Percentiles rank a stretch among this genome's conserved stretches.
Conservation (phyloP, 1,140 invertebrate genomes). For the Fragariocoptes setiger region DNA sequence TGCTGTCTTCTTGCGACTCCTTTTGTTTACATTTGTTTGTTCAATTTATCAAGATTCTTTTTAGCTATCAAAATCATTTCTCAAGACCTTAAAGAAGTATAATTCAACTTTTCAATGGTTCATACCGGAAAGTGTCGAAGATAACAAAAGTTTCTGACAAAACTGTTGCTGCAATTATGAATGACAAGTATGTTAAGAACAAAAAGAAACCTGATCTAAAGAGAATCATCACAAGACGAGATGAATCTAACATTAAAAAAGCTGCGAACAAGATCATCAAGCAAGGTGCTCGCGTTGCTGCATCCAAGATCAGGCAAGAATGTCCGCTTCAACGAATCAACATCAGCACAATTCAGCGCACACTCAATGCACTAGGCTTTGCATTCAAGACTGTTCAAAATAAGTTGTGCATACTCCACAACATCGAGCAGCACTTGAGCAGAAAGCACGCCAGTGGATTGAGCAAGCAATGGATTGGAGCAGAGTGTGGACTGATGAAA, state of each 20-base stretch:
- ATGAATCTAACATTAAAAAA: not conserved
- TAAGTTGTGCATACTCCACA: not conserved
- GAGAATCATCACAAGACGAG: not conserved
- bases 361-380: not conserved
- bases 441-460: not conserved
- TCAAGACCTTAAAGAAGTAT: not conserved
- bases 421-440: not conserved
- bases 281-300: not conserved
- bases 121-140: not conserved
- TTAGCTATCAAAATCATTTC: no score
- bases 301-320: not conserved
- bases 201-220: not conserved
- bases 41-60: no score
- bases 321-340: not conserved
- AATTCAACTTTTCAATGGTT: not conserved
- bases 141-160: not conserved
- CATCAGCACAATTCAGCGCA: not conserved
- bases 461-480: not conserved
- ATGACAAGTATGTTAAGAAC: not conserved
- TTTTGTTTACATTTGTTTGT: no score
- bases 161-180: not conserved
- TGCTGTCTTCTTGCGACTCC: no score
- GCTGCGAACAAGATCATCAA: not conserved
- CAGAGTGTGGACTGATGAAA: not conserved
- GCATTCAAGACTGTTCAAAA: not conserved